These are phyloP conservation scores for Eristalinus sepulchralis DNA, from an alignment of 2,888 invertebrate species.

Conservation along the genomic window DNA sequence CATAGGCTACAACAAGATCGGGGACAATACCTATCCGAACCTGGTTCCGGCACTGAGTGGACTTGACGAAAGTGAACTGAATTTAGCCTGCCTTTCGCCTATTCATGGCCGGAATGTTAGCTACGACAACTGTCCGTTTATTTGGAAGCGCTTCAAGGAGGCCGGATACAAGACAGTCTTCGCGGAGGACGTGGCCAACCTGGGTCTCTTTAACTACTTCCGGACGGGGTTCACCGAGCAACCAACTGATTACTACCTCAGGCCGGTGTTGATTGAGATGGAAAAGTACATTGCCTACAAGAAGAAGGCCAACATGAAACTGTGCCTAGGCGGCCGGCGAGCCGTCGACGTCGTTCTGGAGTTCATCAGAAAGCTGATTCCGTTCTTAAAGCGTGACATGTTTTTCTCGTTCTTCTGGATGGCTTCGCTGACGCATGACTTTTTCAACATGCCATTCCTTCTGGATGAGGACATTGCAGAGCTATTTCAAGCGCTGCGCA, in stretches of 20 bases:
- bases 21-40: conserved; percentile 96
- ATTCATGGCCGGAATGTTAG: conserved; percentile 79
- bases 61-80: conserved; percentile 85
- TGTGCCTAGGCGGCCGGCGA: conserved; percentile 80
- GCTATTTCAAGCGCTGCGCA: conserved; percentile 72
- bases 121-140: conserved; percentile 90
- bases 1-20: conserved; percentile 95
- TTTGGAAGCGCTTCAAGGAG: conserved; percentile 90
- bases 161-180: conserved; percentile 89
- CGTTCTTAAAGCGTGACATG: conserved; percentile 83
- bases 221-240: conserved; percentile 88
- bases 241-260: conserved; percentile 93
- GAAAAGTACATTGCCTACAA: conserved; percentile 86
- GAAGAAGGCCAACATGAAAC: conserved; percentile 74
- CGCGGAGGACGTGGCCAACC: conserved; percentile 90
- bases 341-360: conserved; percentile 87
- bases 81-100: conserved; percentile 84
- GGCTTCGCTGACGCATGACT: conserved; percentile 91
- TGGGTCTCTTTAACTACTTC: conserved; percentile 91
- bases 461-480: conserved; percentile 84
- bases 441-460: conserved; percentile 88
- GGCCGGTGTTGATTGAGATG: conserved; percentile 87
- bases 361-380: conserved; percentile 86
- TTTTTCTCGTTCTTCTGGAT: conserved; percentile 94
- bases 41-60: conserved; percentile 91